Percentiles rank a stretch among this genome's conserved stretches.
Conservation (phyloP, 2,888 invertebrate species). For the Chelonus formosanus region DNA sequence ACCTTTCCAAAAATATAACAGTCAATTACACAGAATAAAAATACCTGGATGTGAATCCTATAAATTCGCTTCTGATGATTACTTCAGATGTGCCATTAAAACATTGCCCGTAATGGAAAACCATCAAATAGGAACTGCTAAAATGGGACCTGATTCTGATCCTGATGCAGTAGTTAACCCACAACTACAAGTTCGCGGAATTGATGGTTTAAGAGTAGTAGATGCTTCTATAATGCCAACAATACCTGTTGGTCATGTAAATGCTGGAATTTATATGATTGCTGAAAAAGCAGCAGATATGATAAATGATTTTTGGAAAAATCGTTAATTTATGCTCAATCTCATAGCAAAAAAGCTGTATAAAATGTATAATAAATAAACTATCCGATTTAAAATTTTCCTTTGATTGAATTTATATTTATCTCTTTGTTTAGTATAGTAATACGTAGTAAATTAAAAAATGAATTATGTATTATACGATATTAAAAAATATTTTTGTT, state of each 20-base stretch:
- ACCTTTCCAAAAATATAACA: conserved; percentile 66
- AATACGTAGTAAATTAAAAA: too few species aligned
- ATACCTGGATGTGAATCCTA: conserved; percentile 69
- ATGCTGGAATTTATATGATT: conserved; percentile 74
- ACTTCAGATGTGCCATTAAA: conserved; percentile 74
- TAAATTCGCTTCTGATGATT: conserved; percentile 69
- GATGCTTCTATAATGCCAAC: conserved; percentile 75
- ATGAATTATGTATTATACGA: too few species aligned
- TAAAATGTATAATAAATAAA: too few species aligned
- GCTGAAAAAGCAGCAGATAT: conserved; percentile 75
- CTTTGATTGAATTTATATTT: too few species aligned
- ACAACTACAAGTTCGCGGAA: conserved; percentile 67
- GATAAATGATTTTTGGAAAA: conserved; percentile 68
- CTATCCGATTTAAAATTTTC: too few species aligned
- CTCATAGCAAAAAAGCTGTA: background rate
- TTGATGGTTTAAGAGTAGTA: conserved; percentile 70
- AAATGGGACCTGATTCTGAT: conserved; percentile 69
- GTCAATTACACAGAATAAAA: conserved; percentile 60
- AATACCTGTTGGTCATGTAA: conserved; percentile 72
- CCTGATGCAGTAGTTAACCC: conserved; percentile 69
- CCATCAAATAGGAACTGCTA: conserved; percentile 71
- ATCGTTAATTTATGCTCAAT: background rate
- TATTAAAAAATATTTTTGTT: too few species aligned
- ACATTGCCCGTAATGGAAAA: conserved; percentile 73
- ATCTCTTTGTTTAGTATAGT: too few species aligned